Evolutionary conservation across 1,140 invertebrate species (phyloP).

Genomic region (Harpegnathos saltator): DNA sequence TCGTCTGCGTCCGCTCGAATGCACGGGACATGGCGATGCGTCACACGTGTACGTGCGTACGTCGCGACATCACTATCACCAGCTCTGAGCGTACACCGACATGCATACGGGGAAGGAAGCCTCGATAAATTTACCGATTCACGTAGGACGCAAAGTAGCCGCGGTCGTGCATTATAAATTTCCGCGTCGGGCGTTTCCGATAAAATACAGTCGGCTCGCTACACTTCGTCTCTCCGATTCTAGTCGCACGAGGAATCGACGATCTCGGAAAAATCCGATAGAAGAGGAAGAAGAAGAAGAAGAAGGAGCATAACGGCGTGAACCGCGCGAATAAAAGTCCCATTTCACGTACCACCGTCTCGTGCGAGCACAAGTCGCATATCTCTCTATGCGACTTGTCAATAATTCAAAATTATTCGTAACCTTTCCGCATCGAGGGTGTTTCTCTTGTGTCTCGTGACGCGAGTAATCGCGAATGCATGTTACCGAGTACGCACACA

Average conservation of each 20-base stretch:
- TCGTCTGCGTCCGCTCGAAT: constrained; percentile 41
- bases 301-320: neutral
- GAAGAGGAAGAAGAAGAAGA: neutral
- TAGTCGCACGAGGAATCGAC: neutral
- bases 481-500: too few relatives aligned
- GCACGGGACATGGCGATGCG: constrained; percentile 19
- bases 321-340: constrained; percentile 1
- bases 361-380: neutral
- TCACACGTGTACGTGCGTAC: neutral
- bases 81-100: neutral
- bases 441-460: too few relatives aligned
- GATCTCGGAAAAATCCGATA: neutral
- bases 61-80: too few relatives aligned
- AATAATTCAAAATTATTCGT: constrained; percentile 2
- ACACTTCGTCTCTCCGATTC: neutral
- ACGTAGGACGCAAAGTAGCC: constrained; percentile 15
- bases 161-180: constrained; percentile 47
- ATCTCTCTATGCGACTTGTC: neutral
- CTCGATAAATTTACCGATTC: constrained; percentile 33
- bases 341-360: neutral
- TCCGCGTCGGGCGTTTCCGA: constrained; percentile 15
- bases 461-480: too few relatives aligned
- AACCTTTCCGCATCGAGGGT: neutral
- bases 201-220: neutral
- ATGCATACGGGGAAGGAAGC: neutral